Percentiles rank a stretch among this genome's conserved stretches.
Conservation (phyloP, 2,888 invertebrate genomes). For the Oscheius sp. region DNA sequence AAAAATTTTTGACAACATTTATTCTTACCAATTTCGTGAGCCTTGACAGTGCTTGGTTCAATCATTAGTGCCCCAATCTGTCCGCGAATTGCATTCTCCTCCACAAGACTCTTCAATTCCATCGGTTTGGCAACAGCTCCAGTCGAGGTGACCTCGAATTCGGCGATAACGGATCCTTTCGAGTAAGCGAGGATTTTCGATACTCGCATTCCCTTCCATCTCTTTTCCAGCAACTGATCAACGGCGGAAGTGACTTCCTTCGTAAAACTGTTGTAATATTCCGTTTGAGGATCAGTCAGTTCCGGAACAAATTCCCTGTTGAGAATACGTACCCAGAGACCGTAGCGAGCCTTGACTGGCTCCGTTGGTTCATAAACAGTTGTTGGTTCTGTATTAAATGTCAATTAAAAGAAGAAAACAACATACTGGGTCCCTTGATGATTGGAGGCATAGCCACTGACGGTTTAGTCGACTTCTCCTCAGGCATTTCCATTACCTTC, state of each 20-base stretch:
- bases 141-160: conserved; percentile 46
- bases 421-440: conserved; percentile 13
- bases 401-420: not conserved
- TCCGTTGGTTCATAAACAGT: conserved; percentile 39
- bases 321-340: conserved; percentile 54
- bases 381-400: conserved; percentile 4
- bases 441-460: conserved; percentile 25
- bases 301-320: conserved; percentile 54
- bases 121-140: conserved; percentile 43
- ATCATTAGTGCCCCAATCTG: conserved; percentile 45
- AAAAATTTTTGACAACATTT: not conserved
- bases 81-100: conserved; percentile 57
- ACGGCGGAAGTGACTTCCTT: conserved; percentile 53
- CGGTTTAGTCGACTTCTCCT: conserved; percentile 24
- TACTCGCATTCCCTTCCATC: conserved; percentile 55
- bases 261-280: conserved; percentile 55
- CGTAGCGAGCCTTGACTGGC: conserved; percentile 42
- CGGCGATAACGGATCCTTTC: conserved; percentile 54
- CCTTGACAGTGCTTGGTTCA: conserved; percentile 56
- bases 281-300: conserved; percentile 50
- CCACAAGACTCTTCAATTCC: conserved; percentile 51
- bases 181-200: conserved; percentile 52
- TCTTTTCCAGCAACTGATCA: conserved; percentile 40
- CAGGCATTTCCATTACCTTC: conserved; percentile 35
- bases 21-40: conserved; percentile 42